A percentile compares a stretch with the other conserved stretches of the same genome.
These are phyloP conservation scores for Trissonchulus sp. DNA, from an alignment of 2,888 invertebrate genomes.

Conservation along the genomic window DNA sequence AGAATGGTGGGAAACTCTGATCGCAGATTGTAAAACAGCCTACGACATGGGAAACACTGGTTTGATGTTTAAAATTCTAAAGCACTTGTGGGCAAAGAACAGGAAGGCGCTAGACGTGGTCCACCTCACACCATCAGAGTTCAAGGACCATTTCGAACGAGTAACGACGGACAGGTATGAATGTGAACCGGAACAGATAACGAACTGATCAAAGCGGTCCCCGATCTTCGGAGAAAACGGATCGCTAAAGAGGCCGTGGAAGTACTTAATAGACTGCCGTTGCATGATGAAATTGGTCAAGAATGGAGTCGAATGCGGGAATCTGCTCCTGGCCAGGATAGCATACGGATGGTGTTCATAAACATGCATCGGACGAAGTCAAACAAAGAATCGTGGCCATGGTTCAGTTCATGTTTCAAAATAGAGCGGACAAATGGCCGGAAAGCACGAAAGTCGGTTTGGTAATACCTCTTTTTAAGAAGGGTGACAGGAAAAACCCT, in stretches of 20 bases:
- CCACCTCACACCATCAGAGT: background rate
- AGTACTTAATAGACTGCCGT: background rate
- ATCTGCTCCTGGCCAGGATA: slow-evolving; percentile 8
- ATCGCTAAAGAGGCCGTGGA: background rate
- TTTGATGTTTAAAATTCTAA: slow-evolving; percentile 6
- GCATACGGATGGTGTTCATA: background rate
- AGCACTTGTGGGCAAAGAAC: background rate
- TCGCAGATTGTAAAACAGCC: slow-evolving; percentile 5
- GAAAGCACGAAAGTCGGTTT: slow-evolving; percentile 11
- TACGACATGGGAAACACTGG: slow-evolving; percentile 7
- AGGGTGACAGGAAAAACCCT: background rate
- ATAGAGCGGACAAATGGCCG: slow-evolving; percentile 17
- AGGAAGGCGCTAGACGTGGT: background rate
- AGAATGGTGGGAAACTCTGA: slow-evolving; percentile 18
- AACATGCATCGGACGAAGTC: background rate
- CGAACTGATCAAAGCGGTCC: background rate
- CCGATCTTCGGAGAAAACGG: background rate
- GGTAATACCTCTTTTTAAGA: slow-evolving; percentile 7
- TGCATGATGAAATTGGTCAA: background rate
- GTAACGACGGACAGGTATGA: slow-evolving; percentile 1
- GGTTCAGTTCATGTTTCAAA: slow-evolving; percentile 10
- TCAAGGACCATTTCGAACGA: slow-evolving; percentile 9
- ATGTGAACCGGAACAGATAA: background rate
- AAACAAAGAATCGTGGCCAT: background rate
- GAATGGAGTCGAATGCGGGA: slow-evolving; percentile 4